Conservation (phyloP, 1,140 invertebrate genomes). For the Mya arenaria region DNA sequence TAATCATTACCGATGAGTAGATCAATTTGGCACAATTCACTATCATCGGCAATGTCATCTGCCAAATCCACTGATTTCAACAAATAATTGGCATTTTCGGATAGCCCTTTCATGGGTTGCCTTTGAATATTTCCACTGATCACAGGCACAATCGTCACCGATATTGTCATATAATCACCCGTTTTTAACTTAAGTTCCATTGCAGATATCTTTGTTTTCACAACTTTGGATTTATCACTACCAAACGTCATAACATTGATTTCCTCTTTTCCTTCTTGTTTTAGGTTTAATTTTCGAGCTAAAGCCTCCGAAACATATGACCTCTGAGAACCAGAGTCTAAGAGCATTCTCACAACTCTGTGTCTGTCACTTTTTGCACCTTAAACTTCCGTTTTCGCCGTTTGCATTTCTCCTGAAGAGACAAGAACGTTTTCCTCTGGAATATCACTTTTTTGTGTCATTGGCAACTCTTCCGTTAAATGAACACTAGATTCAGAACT, state of each 20-base stretch:
- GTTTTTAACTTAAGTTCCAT: background rate
- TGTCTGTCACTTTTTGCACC: background rate
- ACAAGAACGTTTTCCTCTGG: background rate
- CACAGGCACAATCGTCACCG: background rate
- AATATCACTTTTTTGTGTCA: too few relatives aligned
- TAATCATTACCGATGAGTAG: conserved; percentile 16
- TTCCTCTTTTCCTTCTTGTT: background rate
- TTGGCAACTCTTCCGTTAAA: too few relatives aligned
- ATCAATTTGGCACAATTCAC: background rate
- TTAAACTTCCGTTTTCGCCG: background rate
- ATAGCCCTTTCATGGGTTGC: background rate
- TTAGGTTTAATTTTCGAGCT: background rate
- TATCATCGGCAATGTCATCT: background rate
- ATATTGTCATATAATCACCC: background rate
- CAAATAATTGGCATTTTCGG: background rate
- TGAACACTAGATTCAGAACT: too few relatives aligned
- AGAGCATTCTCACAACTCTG: background rate
- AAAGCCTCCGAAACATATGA: conserved; percentile 4
- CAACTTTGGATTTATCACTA: background rate
- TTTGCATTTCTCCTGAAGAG: conserved; percentile 6
- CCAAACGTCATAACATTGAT: background rate
- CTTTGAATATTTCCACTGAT: background rate
- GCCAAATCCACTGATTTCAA: background rate
- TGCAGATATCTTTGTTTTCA: background rate
- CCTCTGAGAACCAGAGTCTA: conserved; percentile 7